Percentiles rank a stretch among this genome's conserved stretches.
These are phyloP conservation scores for Rhogogaster chlorosoma DNA, from an alignment of 2,888 invertebrate species.

Conservation along the genomic window DNA sequence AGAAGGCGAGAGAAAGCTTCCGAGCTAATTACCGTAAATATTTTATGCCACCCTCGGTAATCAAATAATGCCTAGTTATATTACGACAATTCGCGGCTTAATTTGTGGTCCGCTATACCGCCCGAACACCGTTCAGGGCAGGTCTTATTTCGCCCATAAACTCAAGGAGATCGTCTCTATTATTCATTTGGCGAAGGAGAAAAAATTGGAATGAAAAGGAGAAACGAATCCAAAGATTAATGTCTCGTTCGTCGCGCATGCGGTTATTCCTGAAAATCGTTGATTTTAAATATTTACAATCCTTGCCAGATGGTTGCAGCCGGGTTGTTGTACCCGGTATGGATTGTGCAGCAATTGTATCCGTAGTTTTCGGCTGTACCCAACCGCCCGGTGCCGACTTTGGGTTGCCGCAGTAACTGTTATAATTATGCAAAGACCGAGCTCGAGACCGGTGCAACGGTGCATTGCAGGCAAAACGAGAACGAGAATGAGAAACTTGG, in stretches of 20 bases:
- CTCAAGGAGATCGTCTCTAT: background rate
- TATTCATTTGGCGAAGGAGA: background rate
- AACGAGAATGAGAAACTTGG: conserved; percentile 52
- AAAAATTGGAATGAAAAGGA: background rate
- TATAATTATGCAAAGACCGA: conserved; percentile 75
- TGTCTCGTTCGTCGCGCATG: no score
- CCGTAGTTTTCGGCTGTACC: conserved; percentile 25
- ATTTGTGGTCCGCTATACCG: conserved; percentile 28
- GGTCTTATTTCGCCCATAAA: background rate
- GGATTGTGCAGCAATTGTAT: conserved; percentile 1
- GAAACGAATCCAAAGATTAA: background rate
- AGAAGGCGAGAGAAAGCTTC: conserved; percentile 38
- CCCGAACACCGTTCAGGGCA: background rate
- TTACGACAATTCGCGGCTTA: conserved; percentile 49
- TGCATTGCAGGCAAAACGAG: conserved; percentile 64
- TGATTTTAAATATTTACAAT: conserved; percentile 2
- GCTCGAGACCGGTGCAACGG: conserved; percentile 62
- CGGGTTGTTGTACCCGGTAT: background rate
- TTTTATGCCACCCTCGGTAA: conserved; percentile 48
- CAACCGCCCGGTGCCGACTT: background rate
- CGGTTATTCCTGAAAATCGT: background rate
- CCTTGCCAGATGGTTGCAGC: conserved; percentile 20
- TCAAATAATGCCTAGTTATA: conserved; percentile 51
- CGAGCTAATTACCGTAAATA: conserved; percentile 51
- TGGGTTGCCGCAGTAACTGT: conserved; percentile 59